Conservation (phyloP, 2,113 vertebrate species). For the Laticauda colubrina region DNA sequence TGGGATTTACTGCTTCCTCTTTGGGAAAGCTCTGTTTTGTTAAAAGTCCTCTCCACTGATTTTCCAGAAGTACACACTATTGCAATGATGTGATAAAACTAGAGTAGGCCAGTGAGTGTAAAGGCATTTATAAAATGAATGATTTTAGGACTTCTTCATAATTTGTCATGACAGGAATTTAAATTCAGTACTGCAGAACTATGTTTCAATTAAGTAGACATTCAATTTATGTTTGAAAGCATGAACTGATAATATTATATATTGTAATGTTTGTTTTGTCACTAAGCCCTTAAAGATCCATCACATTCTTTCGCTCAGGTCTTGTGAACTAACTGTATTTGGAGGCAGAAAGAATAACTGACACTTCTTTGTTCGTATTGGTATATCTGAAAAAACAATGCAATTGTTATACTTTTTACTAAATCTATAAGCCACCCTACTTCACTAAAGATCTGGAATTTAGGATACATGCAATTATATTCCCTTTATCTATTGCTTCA, state of each 20-base stretch:
- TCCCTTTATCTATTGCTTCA: background rate
- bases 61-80: background rate
- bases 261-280: background rate
- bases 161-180: background rate
- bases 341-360: background rate
- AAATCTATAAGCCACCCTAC: background rate
- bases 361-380: background rate
- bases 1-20: background rate
- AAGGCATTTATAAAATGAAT: background rate
- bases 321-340: background rate
- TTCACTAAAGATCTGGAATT: background rate
- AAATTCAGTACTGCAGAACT: background rate
- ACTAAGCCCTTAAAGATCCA: background rate
- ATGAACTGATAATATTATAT: background rate
- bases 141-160: background rate
- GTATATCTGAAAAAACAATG: background rate
- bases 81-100: background rate
- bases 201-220: conserved; percentile 1
- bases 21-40: background rate
- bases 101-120: background rate
- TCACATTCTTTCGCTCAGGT: background rate
- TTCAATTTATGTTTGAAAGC: background rate
- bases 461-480: background rate
- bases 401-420: background rate
- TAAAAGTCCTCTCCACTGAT: background rate